Conservation (phyloP, 2,888 invertebrate species). For the Laothoe populi region DNA sequence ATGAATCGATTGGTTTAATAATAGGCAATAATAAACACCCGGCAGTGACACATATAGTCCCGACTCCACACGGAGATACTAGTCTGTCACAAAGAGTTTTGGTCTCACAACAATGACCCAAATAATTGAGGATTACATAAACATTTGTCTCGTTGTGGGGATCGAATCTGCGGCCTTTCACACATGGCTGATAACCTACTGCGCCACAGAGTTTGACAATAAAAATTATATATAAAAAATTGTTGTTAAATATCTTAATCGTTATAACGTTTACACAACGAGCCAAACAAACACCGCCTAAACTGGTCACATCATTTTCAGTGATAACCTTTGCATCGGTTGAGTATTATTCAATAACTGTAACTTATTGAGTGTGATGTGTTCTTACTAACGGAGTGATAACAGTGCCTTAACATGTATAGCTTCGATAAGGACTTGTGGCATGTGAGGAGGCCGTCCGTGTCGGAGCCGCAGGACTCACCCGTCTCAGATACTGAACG, state of each 20-base stretch:
- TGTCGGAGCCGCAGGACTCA: conserved; percentile 49
- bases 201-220: too few species aligned
- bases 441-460: conserved; percentile 71
- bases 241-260: background rate
- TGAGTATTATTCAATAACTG: conserved; percentile 32
- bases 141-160: too few species aligned
- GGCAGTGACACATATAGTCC: too few species aligned
- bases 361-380: conserved; percentile 27
- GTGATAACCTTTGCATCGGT: conserved; percentile 15
- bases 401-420: conserved; percentile 55
- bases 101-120: too few species aligned
- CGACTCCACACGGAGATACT: too few species aligned
- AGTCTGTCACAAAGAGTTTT: too few species aligned
- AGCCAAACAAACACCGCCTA: background rate
- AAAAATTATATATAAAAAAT: too few species aligned
- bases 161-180: too few species aligned
- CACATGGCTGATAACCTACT: too few species aligned
- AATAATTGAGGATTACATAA: too few species aligned
- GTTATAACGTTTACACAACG: background rate
- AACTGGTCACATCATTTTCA: conserved; percentile 7
- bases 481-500: conserved; percentile 50
- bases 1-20: background rate
- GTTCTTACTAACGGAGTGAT: conserved; percentile 32
- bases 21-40: too few species aligned
- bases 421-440: conserved; percentile 80